Evolutionary conservation across 2,113 vertebrate species (phyloP).

Genomic region (rat (Rattus norvegicus)): GRCr8 NC_086020.1:83685501-83686000

Average conservation of each 20-base stretch:
- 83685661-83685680: background rate
- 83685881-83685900: rapidly evolving
- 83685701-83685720: background rate
- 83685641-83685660: background rate
- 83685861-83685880: background rate
- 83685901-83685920: background rate
- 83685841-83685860: background rate
- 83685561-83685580: background rate
- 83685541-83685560: background rate
- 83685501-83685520: background rate
- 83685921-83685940: background rate
- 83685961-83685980: no score
- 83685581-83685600: background rate
- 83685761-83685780: background rate
- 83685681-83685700: background rate
- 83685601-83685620: background rate
- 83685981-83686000: no score
- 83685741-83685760: background rate
- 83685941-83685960: background rate
- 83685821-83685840: background rate
- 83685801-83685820: background rate
- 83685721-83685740: background rate
- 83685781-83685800: background rate
- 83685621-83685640: background rate
- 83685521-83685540: background rate